These are phyloP conservation scores for Pristionchus mayeri DNA, from an alignment of 2,888 invertebrate genomes.

Conservation along the genomic window DNA sequence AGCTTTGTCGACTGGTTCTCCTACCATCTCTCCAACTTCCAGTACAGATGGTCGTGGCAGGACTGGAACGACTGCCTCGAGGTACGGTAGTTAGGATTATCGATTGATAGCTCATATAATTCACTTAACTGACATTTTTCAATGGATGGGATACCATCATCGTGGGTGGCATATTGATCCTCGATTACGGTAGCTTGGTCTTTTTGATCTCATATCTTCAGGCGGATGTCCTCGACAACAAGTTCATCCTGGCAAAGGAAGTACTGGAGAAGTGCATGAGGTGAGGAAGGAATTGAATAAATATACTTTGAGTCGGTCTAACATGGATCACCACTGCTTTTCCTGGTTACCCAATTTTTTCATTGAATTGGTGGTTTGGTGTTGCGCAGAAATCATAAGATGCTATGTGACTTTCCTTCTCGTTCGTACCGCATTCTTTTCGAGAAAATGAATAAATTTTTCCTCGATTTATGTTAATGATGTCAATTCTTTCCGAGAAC, in stretches of 20 bases:
- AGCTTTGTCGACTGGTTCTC: slow-evolving; percentile 97
- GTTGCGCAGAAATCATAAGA: too few species aligned
- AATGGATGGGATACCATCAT: background rate
- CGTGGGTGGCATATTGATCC: background rate
- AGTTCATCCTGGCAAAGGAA: slow-evolving; percentile 93
- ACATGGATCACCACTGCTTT: too few species aligned
- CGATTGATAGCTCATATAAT: background rate
- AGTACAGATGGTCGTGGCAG: slow-evolving; percentile 97
- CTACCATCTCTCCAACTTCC: slow-evolving; percentile 98
- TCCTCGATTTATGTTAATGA: too few species aligned
- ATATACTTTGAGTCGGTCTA: too few species aligned
- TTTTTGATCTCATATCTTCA: slow-evolving; percentile 50
- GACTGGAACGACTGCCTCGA: slow-evolving; percentile 78
- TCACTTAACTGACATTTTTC: background rate
- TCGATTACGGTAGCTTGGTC: background rate
- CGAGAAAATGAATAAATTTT: too few species aligned
- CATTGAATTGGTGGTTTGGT: background rate
- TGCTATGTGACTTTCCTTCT: too few species aligned
- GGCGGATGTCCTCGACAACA: slow-evolving; percentile 82
- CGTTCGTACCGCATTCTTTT: too few species aligned
- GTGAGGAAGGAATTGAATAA: too few species aligned
- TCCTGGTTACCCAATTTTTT: background rate
- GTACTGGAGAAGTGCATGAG: slow-evolving; percentile 91
- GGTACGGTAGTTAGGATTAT: slow-evolving; percentile 50
- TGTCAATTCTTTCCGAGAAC: too few species aligned